Evolutionary conservation across 1,140 invertebrate species (phyloP).

Genomic region (Ceratosolen fusciceps): DNA sequence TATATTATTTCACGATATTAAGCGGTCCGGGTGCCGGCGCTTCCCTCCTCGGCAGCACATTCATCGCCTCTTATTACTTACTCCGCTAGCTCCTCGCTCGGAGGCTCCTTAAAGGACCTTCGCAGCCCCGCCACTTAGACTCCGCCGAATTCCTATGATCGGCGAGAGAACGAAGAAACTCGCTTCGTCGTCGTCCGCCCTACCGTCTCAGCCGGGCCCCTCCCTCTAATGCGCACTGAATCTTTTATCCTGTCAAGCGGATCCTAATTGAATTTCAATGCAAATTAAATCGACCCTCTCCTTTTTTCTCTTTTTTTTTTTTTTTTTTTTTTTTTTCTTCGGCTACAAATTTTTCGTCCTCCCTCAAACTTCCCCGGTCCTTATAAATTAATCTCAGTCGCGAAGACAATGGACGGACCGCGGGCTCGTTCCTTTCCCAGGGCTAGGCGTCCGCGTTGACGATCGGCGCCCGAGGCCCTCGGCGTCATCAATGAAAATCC

Average conservation of each 20-base stretch:
- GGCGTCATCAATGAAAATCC: too few species aligned
- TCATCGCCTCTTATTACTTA: conserved; percentile 26
- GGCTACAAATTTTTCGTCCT: too few species aligned
- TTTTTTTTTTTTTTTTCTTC: too few species aligned
- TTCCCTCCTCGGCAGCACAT: neutral
- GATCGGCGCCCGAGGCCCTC: too few species aligned
- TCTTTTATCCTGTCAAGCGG: neutral
- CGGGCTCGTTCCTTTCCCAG: too few species aligned
- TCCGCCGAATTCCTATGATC: conserved; percentile 35
- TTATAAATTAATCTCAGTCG: too few species aligned
- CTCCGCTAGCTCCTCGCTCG: neutral
- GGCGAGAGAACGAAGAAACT: neutral
- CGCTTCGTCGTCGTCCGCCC: conserved; percentile 5
- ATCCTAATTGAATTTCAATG: neutral
- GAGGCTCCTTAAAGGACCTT: neutral
- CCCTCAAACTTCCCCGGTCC: too few species aligned
- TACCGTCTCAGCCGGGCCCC: too few species aligned
- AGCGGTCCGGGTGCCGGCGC: neutral
- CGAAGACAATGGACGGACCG: too few species aligned
- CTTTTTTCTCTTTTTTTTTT: too few species aligned
- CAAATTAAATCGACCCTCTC: neutral
- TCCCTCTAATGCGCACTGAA: neutral
- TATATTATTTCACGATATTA: conserved; percentile 37
- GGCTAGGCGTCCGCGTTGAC: too few species aligned
- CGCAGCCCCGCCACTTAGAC: conserved; percentile 7